A percentile compares a stretch with the other conserved stretches of the same genome.
Conservation (phyloP, 2,797 vertebrate species). For the Serranus cabrilla region DNA sequence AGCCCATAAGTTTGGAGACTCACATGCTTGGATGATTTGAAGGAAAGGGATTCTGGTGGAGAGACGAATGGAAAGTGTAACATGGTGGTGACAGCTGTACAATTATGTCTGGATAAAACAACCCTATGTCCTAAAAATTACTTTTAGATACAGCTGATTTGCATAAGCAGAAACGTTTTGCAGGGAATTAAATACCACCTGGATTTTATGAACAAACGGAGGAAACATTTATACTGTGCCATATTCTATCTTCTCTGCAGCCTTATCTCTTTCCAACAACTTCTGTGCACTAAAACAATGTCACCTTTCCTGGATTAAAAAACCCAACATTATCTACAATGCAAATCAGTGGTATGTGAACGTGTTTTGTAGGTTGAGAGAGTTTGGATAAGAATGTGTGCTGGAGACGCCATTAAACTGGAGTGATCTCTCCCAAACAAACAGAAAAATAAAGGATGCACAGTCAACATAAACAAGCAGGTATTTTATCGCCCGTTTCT, state of each 20-base stretch:
- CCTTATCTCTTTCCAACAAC: not conserved
- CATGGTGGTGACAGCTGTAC: constrained; percentile 37
- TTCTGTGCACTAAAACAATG: not conserved
- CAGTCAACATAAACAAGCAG: not conserved
- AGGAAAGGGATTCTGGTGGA: constrained; percentile 34
- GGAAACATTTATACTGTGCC: constrained; percentile 1
- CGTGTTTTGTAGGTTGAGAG: not conserved
- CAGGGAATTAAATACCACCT: constrained; percentile 1
- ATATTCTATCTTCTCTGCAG: not conserved
- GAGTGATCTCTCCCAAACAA: not conserved
- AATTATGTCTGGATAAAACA: constrained; percentile 24
- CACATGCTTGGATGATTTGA: constrained; percentile 32
- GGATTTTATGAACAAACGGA: not conserved
- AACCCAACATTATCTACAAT: not conserved
- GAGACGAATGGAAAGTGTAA: constrained; percentile 20
- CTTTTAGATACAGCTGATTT: constrained; percentile 13
- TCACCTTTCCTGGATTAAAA: not conserved
- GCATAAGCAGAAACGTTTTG: constrained; percentile 14
- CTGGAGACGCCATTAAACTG: not conserved
- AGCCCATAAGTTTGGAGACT: constrained; percentile 44
- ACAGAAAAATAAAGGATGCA: not conserved
- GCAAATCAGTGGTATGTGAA: not conserved
- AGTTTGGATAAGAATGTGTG: not conserved
- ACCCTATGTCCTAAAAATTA: not conserved
- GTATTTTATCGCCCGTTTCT: not conserved